phyloP scores from a whole-genome alignment of 2,888 invertebrate species.

The Idaea aversata region DNA sequence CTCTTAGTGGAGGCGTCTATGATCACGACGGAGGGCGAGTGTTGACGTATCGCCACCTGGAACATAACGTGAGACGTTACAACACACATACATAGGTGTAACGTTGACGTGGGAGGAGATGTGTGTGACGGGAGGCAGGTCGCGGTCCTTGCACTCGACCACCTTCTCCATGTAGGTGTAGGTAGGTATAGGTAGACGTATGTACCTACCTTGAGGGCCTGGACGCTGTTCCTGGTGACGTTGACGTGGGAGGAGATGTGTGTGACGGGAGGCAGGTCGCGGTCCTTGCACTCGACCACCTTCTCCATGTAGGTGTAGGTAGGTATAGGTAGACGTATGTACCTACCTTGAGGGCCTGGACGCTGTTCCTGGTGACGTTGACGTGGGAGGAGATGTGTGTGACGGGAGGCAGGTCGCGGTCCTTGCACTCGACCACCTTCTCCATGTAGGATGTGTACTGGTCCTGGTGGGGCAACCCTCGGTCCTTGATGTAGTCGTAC shows the following conservation, averaged over 20 bases:
- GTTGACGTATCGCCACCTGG: conserved; percentile 57
- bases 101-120: conserved; percentile 65
- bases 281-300: conserved; percentile 47
- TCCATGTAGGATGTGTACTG: conserved; percentile 53
- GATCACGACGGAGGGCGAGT: conserved; percentile 63
- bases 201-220: conserved; percentile 57
- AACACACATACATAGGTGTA: conserved; percentile 24
- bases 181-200: neutral
- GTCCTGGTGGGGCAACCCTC: conserved; percentile 52
- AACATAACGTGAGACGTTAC: neutral
- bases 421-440: conserved; percentile 48
- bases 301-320: conserved; percentile 40
- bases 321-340: neutral
- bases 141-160: conserved; percentile 40
- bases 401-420: conserved; percentile 43
- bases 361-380: conserved; percentile 56
- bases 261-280: conserved; percentile 49
- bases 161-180: conserved; percentile 48
- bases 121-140: conserved; percentile 52
- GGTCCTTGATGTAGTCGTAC: conserved; percentile 54
- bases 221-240: conserved; percentile 54
- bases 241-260: conserved; percentile 62
- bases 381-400: conserved; percentile 62
- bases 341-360: conserved; percentile 61
- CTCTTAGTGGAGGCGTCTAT: conserved; percentile 49